Base-by-base conservation (phyloP, 2,888 invertebrate genomes). In the Epinotia brunnichana region DNA sequence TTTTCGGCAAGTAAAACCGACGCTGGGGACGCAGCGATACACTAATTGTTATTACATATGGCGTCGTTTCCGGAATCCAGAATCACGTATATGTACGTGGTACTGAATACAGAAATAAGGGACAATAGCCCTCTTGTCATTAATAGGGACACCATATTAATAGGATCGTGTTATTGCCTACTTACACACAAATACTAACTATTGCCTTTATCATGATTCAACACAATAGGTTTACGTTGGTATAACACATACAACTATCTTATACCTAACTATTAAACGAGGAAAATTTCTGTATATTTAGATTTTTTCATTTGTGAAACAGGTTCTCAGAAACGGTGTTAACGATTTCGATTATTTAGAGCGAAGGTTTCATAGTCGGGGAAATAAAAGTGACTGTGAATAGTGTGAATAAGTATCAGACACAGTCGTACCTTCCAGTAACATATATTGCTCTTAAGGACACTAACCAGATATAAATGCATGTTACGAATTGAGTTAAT, bases 11-110 rank as follows among this genome's bases (percentile, higher is more conserved):
- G 29, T 69, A 69, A 51, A 57, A 70, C 68, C 73, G 70, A 51
- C 73, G 64, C 57, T 19, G 71, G 62, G 60, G 66, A 19, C 57
- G 39, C 44, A n/a, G 17, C 70, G 74, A 75, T 77, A 74, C 66
- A 77, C 79, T 82, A 82, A 83, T 84, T 84, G 81, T 83, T 80
- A 81, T 80, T 81, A 77, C 77, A 76, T 76, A 75, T 76, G 74
- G 74, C 76, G 79, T 75, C 79, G 76, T 80, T 78, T 77, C 63
- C 76, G 75, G 79, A 78, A 77, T 79, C 75, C 76, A 51, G 74
- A 79, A 78, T 77, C 75, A 59, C 54, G 73, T 48, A 29, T 60
- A 35, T 39, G 62, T 60, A 35, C 19, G 62, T n/a, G 17, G 24
- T 9, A n/a, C 53, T 39, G 48, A 67, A 60, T 59, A 19, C 63